These are phyloP conservation scores for Zingel zingel DNA, from an alignment of 2,113 vertebrate genomes.

Conservation along the genomic window DNA sequence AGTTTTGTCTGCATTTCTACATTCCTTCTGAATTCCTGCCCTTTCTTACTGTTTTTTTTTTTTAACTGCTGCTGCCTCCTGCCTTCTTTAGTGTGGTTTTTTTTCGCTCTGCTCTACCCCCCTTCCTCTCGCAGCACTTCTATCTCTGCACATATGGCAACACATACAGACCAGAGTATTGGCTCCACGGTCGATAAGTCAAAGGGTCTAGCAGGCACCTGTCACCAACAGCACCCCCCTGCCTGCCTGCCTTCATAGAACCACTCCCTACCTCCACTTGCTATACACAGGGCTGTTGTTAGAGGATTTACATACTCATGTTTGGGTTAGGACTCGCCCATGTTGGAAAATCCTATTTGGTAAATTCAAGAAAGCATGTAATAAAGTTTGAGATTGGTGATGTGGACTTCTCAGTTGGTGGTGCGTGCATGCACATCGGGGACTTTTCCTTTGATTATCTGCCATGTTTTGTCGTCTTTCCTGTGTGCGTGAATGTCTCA, in stretches of 20 bases:
- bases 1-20: slow-evolving; percentile 43
- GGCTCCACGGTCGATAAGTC: slow-evolving; percentile 47
- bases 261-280: slow-evolving; percentile 8
- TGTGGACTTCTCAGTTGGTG: too few species aligned
- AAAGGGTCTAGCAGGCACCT: slow-evolving; percentile 43
- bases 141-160: slow-evolving; percentile 39
- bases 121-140: neutral
- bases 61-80: slow-evolving; percentile 12
- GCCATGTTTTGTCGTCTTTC: too few species aligned
- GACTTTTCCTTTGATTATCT: too few species aligned
- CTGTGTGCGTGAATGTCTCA: too few species aligned
- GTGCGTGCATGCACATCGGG: too few species aligned
- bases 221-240: slow-evolving; percentile 33
- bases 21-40: neutral
- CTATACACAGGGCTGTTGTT: neutral
- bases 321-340: neutral
- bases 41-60: neutral
- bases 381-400: too few species aligned
- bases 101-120: neutral
- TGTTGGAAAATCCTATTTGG: neutral
- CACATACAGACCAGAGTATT: slow-evolving; percentile 34
- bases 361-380: neutral
- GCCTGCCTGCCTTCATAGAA: slow-evolving; percentile 13
- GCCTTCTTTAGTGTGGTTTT: neutral
- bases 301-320: neutral